phyloP scores from a whole-genome alignment of 2,888 invertebrate genomes.

The Erebia aethiops region DNA sequence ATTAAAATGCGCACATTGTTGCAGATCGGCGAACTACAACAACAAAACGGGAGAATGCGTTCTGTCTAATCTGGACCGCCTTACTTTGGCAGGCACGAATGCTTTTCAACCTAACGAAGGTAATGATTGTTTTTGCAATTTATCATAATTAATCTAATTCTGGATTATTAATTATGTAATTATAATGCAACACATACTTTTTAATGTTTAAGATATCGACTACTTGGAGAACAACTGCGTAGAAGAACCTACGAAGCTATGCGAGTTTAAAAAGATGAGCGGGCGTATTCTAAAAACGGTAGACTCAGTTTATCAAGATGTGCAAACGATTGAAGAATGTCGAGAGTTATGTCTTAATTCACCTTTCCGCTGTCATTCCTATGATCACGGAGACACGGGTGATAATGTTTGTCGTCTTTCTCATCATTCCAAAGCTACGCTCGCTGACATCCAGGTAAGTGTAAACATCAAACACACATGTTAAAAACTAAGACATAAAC shows the following conservation, averaged over 20 bases:
- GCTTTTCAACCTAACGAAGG: constrained; percentile 88
- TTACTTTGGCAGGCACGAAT: constrained; percentile 92
- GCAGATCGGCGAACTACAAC: constrained; percentile 95
- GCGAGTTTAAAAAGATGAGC: constrained; percentile 95
- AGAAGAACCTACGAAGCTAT: constrained; percentile 96
- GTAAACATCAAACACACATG: constrained; percentile 5
- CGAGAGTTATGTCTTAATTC: constrained; percentile 94
- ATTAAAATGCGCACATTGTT: constrained; percentile 58
- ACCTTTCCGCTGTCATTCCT: constrained; percentile 95
- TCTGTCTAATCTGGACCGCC: constrained; percentile 95
- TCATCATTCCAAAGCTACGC: constrained; percentile 94
- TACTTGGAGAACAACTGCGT: constrained; percentile 97
- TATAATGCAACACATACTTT: constrained; percentile 24
- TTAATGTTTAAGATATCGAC: constrained; percentile 81
- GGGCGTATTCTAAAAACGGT: constrained; percentile 96
- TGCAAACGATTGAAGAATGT: constrained; percentile 93
- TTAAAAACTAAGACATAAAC: constrained; percentile 2
- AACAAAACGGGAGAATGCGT: constrained; percentile 93
- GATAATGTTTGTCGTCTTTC: constrained; percentile 96
- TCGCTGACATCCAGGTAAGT: constrained; percentile 91
- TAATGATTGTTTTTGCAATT: constrained; percentile 45
- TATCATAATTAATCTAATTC: background rate
- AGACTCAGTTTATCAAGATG: constrained; percentile 95
- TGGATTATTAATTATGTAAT: background rate
- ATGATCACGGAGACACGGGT: constrained; percentile 96